phyloP scores from a whole-genome alignment of 2,888 invertebrate species.

The Stenolophus ochropezus region DNA sequence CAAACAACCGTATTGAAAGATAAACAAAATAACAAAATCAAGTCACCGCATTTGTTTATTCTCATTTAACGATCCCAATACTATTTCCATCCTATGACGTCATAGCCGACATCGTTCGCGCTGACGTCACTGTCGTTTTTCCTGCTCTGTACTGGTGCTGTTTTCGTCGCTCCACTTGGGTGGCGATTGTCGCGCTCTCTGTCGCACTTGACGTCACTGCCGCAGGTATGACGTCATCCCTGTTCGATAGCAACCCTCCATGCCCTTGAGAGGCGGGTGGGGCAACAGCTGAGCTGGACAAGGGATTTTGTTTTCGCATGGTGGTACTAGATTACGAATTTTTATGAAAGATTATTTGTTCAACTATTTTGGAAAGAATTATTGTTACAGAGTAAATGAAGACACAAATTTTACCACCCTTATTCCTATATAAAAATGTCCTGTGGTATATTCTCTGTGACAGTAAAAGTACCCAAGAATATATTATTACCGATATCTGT shows the following conservation, averaged over 20 bases:
- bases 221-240: constrained; percentile 20
- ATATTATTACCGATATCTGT: too few species aligned
- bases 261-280: neutral
- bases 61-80: neutral
- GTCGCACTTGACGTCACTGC: constrained; percentile 37
- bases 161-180: neutral
- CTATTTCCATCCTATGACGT: constrained; percentile 12
- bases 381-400: neutral
- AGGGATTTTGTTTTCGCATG: neutral
- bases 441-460: too few species aligned
- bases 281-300: neutral
- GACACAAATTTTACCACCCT: too few species aligned
- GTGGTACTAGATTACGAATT: neutral
- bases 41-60: neutral
- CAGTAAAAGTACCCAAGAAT: too few species aligned
- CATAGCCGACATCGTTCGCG: neutral
- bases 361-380: neutral
- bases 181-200: neutral
- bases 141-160: neutral
- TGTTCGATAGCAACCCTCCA: constrained; percentile 11
- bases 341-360: neutral
- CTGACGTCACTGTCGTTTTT: constrained; percentile 18
- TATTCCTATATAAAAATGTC: too few species aligned
- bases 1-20: neutral
- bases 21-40: neutral